Percentiles rank a stretch among this genome's conserved stretches.
These are phyloP conservation scores for Mastacembelus armatus DNA, from an alignment of 2,797 vertebrate species.

Conservation along the genomic window DNA sequence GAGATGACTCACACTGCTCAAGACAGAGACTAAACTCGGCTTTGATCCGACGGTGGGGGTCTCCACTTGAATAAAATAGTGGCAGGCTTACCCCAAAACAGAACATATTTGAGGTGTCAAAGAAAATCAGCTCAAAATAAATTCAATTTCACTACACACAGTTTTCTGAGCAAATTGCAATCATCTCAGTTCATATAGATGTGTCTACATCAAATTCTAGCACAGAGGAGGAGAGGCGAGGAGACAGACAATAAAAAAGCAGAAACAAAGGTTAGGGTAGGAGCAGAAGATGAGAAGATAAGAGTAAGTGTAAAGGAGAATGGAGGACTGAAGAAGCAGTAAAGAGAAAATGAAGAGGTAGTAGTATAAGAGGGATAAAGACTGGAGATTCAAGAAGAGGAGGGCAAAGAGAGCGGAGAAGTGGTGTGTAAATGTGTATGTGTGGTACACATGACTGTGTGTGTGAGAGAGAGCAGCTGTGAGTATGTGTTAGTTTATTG, in stretches of 20 bases:
- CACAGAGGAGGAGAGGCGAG: background rate
- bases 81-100: conserved; percentile 77
- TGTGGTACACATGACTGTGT: conserved; percentile 12
- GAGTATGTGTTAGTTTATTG: conserved; percentile 82
- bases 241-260: conserved; percentile 29
- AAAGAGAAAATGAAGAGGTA: conserved; percentile 71
- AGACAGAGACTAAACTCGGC: conserved; percentile 80
- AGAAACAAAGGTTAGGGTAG: conserved; percentile 46
- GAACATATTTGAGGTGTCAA: conserved; percentile 82
- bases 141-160: conserved; percentile 76
- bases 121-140: conserved; percentile 79
- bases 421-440: conserved; percentile 36
- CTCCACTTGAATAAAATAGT: conserved; percentile 76
- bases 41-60: conserved; percentile 79
- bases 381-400: conserved; percentile 55
- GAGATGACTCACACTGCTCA: conserved; percentile 79
- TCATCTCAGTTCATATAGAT: conserved; percentile 71
- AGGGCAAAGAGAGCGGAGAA: conserved; percentile 31
- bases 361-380: conserved; percentile 64
- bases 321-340: conserved; percentile 39
- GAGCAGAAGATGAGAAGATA: conserved; percentile 49
- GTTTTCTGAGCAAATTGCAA: conserved; percentile 71
- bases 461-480: conserved; percentile 44
- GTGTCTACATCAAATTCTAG: conserved; percentile 59
- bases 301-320: conserved; percentile 41